Evolutionary conservation across 2,113 vertebrate genomes (phyloP), one percentile per base, ranked within the genome.

Genomic region (Rhea pennata): DNA sequence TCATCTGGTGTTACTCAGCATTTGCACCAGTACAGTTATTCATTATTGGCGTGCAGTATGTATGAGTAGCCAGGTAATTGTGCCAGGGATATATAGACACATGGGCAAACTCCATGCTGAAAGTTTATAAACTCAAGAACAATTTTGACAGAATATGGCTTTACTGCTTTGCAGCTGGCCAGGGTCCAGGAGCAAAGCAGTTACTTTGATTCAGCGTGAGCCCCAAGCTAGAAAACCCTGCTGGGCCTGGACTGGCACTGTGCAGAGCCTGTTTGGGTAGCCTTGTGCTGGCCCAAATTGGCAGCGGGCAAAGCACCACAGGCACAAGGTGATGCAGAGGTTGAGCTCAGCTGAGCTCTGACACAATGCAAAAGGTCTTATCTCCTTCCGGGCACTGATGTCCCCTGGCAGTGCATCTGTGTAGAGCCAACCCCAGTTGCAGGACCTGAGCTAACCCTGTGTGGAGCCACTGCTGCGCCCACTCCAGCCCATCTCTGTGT

Each of bases 401-500:
- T 33, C 15, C 14, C 65, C 71, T 16, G 0, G 1, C 27, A 7
- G 3, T 20, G 39, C 16, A 36, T 5, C 5, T n/a, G 19, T n/a
- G 33, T 42, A 50, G 51, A 12, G 9, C 6, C 1, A 1, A 8
- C 26, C 79, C 42, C 0, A 5, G 11, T 58, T 2, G 2, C 6
- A 40, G 64, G 22, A 27, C 33, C 16, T 19, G n/a, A 54, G 15
- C 8, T 67, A 23, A 11, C 16, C 29, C 51, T 27, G 16, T 62
- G 20, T 29, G 19, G 16, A 33, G 66, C 44, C 20, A 10, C 15
- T 27, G 33, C 22, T 58, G 39, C 5, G 2, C 27, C 6, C 5
- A 6, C 2, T 6, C 12, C 3, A 5, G 3, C 20, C 81, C 29
- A 39, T 20, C 15, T 71, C 70, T 94, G 46, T 16, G 10, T 67